Conservation (phyloP, 2,888 invertebrate genomes). For the Euphydryas editha region DNA sequence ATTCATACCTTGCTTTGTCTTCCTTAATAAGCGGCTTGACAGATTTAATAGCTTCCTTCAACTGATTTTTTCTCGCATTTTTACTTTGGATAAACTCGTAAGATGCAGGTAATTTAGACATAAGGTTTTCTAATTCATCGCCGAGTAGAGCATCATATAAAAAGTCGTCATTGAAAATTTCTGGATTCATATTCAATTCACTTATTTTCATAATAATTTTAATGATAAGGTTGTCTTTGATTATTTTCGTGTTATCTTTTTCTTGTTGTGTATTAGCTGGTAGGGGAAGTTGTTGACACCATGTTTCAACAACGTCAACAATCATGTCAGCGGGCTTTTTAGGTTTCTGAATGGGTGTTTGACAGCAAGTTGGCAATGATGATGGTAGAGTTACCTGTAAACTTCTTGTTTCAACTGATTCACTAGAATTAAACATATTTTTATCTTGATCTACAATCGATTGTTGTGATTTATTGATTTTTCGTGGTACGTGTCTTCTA, state of each 20-base stretch:
- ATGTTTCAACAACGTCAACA: constrained; percentile 55
- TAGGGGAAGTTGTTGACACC: constrained; percentile 61
- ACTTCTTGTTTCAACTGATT: constrained; percentile 48
- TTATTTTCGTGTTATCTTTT: constrained; percentile 39
- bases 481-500: constrained; percentile 50
- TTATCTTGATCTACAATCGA: constrained; percentile 27
- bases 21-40: constrained; percentile 55
- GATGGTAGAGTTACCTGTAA: neutral
- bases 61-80: constrained; percentile 49
- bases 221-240: constrained; percentile 53
- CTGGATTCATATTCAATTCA: constrained; percentile 58
- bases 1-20: constrained; percentile 54
- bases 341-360: constrained; percentile 24
- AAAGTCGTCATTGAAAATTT: constrained; percentile 54
- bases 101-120: constrained; percentile 49
- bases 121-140: constrained; percentile 54
- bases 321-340: constrained; percentile 58
- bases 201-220: constrained; percentile 63
- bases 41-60: constrained; percentile 52
- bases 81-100: constrained; percentile 49
- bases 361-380: constrained; percentile 33
- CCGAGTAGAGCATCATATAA: constrained; percentile 55
- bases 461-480: constrained; percentile 34
- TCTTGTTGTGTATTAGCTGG: constrained; percentile 45
- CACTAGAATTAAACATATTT: constrained; percentile 43